Percentiles rank a stretch among this genome's conserved stretches.
These are phyloP conservation scores for Phocoena sinus DNA, from an alignment of 2,113 vertebrate species.

Conservation along the genomic window DNA sequence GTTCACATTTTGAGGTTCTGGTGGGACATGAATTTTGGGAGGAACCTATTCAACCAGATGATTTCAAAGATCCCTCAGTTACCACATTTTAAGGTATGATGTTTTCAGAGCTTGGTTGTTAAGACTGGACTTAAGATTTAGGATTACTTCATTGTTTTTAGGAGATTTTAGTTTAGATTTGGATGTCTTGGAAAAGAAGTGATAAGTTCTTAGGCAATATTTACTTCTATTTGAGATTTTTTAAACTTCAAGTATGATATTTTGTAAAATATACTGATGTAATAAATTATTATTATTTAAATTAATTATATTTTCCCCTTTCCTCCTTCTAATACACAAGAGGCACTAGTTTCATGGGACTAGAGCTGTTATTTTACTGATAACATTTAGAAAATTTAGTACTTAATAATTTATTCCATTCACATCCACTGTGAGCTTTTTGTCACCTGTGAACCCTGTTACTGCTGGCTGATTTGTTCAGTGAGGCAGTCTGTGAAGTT, in stretches of 20 bases:
- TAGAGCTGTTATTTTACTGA: background rate
- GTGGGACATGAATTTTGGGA: background rate
- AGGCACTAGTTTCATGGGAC: background rate
- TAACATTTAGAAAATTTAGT: background rate
- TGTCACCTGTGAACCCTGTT: background rate
- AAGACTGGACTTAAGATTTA: background rate
- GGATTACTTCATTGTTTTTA: background rate
- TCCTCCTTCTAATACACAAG: background rate
- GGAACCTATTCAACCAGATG: background rate
- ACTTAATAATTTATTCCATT: background rate
- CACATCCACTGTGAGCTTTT: background rate
- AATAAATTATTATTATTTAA: background rate
- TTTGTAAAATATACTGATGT: background rate
- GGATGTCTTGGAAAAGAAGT: background rate
- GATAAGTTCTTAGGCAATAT: background rate
- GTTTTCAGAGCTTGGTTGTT: background rate
- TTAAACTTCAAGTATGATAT: background rate
- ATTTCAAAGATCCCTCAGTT: background rate
- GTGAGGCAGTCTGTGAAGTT: background rate
- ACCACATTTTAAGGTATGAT: background rate
- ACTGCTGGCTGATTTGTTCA: background rate
- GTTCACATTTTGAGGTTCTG: background rate
- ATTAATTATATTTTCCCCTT: background rate
- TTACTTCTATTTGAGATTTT: background rate
- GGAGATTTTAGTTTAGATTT: background rate